Percentiles rank a stretch among this genome's conserved stretches.
These are phyloP conservation scores for Phenganax stokvisi DNA, from an alignment of 92 coral and sea anemone species.

Conservation along the genomic window DNA sequence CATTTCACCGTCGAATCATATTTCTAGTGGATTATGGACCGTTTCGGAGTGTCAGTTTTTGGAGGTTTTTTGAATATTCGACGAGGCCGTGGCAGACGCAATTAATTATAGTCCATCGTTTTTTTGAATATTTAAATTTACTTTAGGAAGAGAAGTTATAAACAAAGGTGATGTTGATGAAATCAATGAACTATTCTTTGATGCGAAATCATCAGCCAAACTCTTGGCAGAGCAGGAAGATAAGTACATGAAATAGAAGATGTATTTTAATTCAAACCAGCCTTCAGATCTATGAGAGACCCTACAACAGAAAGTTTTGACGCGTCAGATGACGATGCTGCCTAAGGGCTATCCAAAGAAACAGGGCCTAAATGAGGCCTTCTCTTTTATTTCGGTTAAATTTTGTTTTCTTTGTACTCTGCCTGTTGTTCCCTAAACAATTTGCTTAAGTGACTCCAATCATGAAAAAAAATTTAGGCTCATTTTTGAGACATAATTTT, in stretches of 20 bases:
- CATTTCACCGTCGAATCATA: too few relatives aligned
- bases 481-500: too few relatives aligned
- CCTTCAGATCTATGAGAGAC: too few relatives aligned
- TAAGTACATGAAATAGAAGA: slow-evolving; percentile 71
- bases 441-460: too few relatives aligned
- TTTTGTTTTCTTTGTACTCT: too few relatives aligned
- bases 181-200: slow-evolving; percentile 91
- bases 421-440: too few relatives aligned
- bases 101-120: background rate
- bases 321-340: too few relatives aligned
- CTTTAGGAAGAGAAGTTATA: slow-evolving; percentile 78
- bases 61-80: background rate
- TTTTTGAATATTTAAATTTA: background rate
- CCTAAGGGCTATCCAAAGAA: too few relatives aligned
- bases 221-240: slow-evolving; percentile 93
- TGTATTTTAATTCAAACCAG: background rate
- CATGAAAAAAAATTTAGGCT: too few relatives aligned
- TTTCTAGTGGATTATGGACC: background rate
- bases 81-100: background rate
- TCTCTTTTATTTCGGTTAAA: too few relatives aligned
- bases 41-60: background rate
- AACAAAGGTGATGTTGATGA: slow-evolving; percentile 91
- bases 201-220: slow-evolving; percentile 95
- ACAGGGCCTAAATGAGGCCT: too few relatives aligned
- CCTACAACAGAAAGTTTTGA: too few relatives aligned